Percentiles rank a stretch among this genome's conserved stretches.
Conservation (phyloP, 2,113 vertebrate genomes). For the Macrotus californicus region DNA sequence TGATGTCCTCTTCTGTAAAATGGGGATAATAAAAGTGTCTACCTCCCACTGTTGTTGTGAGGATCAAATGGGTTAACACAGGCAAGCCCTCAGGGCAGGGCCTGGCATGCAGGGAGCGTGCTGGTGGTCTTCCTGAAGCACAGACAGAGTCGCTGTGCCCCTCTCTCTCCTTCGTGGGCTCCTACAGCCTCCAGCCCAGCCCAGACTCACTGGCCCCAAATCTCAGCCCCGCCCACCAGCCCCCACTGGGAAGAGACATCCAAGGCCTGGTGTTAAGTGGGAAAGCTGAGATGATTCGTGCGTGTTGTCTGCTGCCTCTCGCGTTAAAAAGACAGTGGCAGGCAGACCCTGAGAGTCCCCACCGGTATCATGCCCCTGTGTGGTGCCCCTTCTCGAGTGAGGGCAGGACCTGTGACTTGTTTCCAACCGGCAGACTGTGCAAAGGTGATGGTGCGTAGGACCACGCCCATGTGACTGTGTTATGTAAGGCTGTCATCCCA, state of each 20-base stretch:
- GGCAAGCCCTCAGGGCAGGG: not conserved
- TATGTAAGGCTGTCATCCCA: not conserved
- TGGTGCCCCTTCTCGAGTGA: not conserved
- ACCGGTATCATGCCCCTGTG: not conserved
- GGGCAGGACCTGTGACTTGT: not conserved
- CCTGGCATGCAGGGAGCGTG: not conserved
- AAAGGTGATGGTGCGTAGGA: not conserved
- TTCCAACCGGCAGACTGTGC: not conserved
- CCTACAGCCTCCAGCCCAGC: not conserved
- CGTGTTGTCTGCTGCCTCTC: not conserved
- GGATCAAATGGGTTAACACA: not conserved
- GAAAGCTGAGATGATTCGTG: not conserved
- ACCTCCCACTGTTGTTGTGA: not conserved
- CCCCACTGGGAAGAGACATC: not conserved
- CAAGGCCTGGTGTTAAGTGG: too few species aligned
- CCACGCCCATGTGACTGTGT: accelerated
- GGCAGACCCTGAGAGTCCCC: not conserved
- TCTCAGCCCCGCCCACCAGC: not conserved
- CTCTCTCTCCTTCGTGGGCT: not conserved
- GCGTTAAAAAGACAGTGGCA: not conserved
- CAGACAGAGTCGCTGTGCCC: accelerated
- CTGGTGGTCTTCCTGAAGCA: not conserved
- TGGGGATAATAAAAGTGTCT: too few species aligned
- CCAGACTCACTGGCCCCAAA: not conserved
- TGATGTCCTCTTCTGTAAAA: not conserved